Conservation (phyloP, 2,797 vertebrate genomes). For the Ara ararauna region DNA sequence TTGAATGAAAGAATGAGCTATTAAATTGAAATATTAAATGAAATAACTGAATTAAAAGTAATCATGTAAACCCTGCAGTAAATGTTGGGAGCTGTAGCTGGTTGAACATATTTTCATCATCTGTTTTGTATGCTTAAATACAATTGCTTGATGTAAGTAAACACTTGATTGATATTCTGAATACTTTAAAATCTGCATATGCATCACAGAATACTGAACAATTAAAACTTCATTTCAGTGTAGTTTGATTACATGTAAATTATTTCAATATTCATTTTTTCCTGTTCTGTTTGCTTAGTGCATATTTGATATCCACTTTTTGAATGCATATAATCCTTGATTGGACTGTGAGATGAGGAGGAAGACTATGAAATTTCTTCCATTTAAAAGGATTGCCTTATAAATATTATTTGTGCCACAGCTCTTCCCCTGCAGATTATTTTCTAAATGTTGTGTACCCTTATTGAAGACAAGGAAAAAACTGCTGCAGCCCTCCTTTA, state of each 20-base stretch:
- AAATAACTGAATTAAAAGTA: conserved; percentile 76
- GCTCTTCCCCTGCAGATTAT: conserved; percentile 67
- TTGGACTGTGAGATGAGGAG: conserved; percentile 67
- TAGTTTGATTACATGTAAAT: conserved; percentile 72
- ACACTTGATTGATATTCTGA: conserved; percentile 74
- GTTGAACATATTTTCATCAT: conserved; percentile 71
- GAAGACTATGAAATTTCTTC: conserved; percentile 44
- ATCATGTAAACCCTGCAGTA: conserved; percentile 63
- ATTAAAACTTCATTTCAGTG: conserved; percentile 74
- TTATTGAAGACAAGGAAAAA: conserved; percentile 57
- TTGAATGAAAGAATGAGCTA: conserved; percentile 71
- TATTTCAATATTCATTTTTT: conserved; percentile 72
- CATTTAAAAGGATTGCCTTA: conserved; percentile 53
- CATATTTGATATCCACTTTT: conserved; percentile 62
- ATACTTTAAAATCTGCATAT: conserved; percentile 74
- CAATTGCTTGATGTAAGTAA: conserved; percentile 73
- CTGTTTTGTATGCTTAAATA: conserved; percentile 74
- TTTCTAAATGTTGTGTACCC: conserved; percentile 66
- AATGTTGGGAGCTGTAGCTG: conserved; percentile 62
- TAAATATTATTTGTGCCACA: conserved; percentile 64
- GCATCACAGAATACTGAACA: conserved; percentile 71
- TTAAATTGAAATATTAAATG: conserved; percentile 79
- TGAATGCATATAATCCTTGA: conserved; percentile 66
- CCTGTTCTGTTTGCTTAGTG: conserved; percentile 66
- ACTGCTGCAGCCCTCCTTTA: conserved; percentile 64